Conservation (phyloP, 1,140 invertebrate genomes). For the Caenorhabditis inopinata region DNA sequence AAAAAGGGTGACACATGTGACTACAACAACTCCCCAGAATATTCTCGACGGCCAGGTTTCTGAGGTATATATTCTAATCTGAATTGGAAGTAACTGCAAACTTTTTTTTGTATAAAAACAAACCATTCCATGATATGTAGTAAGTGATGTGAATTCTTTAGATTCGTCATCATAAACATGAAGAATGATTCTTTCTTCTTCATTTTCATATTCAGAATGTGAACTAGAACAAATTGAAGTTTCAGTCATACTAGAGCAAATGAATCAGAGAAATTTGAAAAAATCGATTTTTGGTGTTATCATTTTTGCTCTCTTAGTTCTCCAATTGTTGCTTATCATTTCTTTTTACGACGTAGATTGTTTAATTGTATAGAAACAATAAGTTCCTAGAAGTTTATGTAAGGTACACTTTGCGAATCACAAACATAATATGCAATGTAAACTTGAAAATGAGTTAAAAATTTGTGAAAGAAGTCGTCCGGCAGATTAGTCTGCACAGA, state of each 20-base stretch:
- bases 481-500: too few relatives aligned
- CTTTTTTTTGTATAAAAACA: background rate
- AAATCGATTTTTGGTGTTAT: too few relatives aligned
- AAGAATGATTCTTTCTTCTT: conserved; percentile 39
- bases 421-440: background rate
- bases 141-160: conserved; percentile 42
- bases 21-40: conserved; percentile 45
- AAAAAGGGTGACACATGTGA: conserved; percentile 44
- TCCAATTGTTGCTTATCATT: background rate
- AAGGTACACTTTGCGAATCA: conserved; percentile 9
- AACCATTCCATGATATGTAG: conserved; percentile 49
- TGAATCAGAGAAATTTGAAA: too few relatives aligned
- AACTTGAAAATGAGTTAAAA: background rate
- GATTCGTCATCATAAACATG: conserved; percentile 48
- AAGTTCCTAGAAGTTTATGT: conserved; percentile 2
- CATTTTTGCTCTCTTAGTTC: background rate
- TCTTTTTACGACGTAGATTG: background rate
- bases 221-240: background rate
- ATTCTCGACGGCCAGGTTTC: conserved; percentile 43
- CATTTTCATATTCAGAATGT: background rate
- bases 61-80: conserved; percentile 39
- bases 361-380: conserved; percentile 3
- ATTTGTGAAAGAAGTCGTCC: too few relatives aligned
- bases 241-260: background rate
- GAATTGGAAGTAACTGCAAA: too few relatives aligned